phyloP scores from a whole-genome alignment of 2,113 vertebrate genomes.

The Brienomyrus brachyistius region DNA sequence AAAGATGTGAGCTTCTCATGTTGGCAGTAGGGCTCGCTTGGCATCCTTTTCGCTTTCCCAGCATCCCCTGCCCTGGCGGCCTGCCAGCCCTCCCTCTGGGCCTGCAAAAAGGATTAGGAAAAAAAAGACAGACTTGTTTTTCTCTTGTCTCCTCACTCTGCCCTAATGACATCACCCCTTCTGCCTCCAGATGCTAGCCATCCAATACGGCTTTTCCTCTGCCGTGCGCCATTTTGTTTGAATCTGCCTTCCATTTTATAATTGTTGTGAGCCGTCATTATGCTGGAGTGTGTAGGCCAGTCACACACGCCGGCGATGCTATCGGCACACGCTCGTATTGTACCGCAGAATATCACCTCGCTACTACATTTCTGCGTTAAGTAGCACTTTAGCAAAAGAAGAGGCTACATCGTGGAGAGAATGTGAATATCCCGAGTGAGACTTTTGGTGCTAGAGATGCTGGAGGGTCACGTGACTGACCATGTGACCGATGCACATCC shows the following conservation, averaged over 20 bases:
- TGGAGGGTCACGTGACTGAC: background rate
- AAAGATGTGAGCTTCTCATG: slow-evolving; percentile 83
- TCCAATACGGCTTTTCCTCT: slow-evolving; percentile 46
- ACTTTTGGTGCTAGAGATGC: background rate
- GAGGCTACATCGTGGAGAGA: background rate
- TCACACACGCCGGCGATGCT: background rate
- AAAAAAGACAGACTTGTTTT: slow-evolving; percentile 77
- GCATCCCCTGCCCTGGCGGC: slow-evolving; percentile 82
- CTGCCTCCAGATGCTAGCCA: slow-evolving; percentile 67
- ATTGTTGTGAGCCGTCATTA: background rate
- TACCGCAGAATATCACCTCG: background rate
- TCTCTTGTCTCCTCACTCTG: slow-evolving; percentile 75
- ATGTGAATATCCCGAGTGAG: background rate
- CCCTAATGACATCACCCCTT: slow-evolving; percentile 79
- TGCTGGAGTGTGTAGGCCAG: background rate
- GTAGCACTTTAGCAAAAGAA: background rate
- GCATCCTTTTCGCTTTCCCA: slow-evolving; percentile 78
- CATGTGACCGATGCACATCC: background rate
- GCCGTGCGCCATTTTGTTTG: slow-evolving; percentile 33
- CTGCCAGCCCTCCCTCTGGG: slow-evolving; percentile 72
- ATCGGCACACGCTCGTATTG: background rate
- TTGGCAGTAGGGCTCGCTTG: slow-evolving; percentile 73
- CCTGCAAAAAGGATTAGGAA: slow-evolving; percentile 85
- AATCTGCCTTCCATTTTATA: slow-evolving; percentile 34
- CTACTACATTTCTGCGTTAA: background rate